phyloP scores from a whole-genome alignment of 2,113 vertebrate genomes.

The Helogale parvula region DNA sequence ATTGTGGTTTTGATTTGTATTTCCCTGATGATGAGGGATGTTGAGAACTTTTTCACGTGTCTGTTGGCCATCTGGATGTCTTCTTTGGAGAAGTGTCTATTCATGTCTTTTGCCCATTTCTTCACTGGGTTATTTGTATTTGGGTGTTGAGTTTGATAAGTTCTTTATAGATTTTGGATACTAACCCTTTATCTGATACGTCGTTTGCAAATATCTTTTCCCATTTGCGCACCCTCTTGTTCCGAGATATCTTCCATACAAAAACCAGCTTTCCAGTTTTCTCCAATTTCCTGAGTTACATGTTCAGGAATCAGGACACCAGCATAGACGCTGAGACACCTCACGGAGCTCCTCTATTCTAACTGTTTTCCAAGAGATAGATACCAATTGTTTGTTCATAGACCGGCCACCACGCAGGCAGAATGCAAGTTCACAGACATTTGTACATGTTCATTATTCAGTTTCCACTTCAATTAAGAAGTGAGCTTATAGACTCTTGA shows the following conservation, averaged over 20 bases:
- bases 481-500: background rate
- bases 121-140: no score
- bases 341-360: background rate
- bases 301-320: background rate
- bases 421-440: background rate
- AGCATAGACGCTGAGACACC: background rate
- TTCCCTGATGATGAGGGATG: no score
- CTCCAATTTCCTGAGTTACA: background rate
- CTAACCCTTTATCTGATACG: no score
- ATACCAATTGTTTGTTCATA: background rate
- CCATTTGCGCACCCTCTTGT: background rate
- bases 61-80: no score
- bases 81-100: no score
- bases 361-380: background rate
- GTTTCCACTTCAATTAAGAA: slow-evolving; percentile 1
- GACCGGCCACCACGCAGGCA: background rate
- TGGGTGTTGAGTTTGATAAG: no score
- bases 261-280: background rate
- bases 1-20: no score
- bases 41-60: no score
- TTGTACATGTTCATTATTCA: background rate
- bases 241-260: background rate
- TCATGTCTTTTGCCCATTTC: no score
- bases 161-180: no score
- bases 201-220: no score